Evolutionary conservation across 2,797 vertebrate genomes (phyloP), one percentile per base, ranked within the genome.

Genomic region (Siniperca obscura): DNA sequence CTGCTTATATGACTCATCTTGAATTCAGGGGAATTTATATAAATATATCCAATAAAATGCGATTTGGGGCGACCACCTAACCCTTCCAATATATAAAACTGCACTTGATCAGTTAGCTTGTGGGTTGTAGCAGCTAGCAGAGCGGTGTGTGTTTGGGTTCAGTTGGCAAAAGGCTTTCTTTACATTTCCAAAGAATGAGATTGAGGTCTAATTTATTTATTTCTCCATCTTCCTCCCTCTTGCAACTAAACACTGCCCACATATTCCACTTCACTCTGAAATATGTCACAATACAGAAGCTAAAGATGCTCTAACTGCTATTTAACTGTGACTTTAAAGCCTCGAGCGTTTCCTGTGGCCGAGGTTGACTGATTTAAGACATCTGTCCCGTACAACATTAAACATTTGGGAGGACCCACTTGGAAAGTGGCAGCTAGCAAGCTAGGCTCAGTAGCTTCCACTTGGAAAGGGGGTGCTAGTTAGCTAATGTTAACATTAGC

Each of bases 131-230:
- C 52, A 9, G 30, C 42, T 9, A 30, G 56, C 44, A 30, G 55
- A 52, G 56, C 13, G 59, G 40, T 61, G 30, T 53, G 42, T 57
- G 50, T 64, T 56, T 73, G 52, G 21, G 46, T 44, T 78, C 46
- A 69, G 17, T 14, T 66, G 77, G 17, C 3, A 77, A 52, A 53
- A 64, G 64, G n/a, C 55, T 80, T 80, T 48, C 13, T 65, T 68
- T 36, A 46, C 64, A 69, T 61, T 78, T 73, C 19, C 46, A 66
- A 70, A 75, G 16, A 14, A 21, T 21, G 1, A 67, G 27, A 48
- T 64, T 4, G 27, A 60, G 36, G 30, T 30, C 30, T 30, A 30
- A 3, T 30, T 30, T 30, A 30, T 30, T 30, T 30, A 30, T 30
- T 30, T 30, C 30, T 30, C 30, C 30, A 30, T 30, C 30, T 30